Conservation (phyloP, 2,888 invertebrate genomes). For the Pediacus dermestoides region DNA sequence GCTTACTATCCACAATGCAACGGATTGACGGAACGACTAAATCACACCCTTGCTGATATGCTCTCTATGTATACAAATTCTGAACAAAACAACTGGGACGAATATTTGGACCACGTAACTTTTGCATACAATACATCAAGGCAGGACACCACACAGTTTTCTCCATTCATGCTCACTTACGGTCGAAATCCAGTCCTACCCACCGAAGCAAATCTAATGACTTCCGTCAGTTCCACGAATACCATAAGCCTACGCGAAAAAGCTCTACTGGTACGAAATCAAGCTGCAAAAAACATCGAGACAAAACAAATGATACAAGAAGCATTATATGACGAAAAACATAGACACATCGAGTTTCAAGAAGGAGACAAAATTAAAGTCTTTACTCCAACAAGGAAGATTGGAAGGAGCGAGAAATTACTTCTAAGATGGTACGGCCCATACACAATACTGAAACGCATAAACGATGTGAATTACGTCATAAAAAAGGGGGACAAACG, state of each 20-base stretch:
- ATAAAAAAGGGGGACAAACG: conserved; percentile 16
- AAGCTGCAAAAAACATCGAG: conserved; percentile 20
- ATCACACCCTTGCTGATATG: conserved; percentile 26
- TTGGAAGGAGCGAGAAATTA: conserved; percentile 21
- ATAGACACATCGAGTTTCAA: conserved; percentile 20
- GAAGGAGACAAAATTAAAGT: conserved; percentile 27
- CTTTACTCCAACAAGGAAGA: conserved; percentile 21
- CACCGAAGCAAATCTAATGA: conserved; percentile 21
- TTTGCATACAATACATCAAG: conserved; percentile 28
- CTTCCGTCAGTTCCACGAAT: too few relatives aligned
- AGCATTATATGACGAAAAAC: conserved; percentile 24
- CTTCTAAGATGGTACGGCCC: conserved; percentile 22
- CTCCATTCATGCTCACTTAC: conserved; percentile 23
- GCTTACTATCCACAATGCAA: too few relatives aligned
- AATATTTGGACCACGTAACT: conserved; percentile 18
- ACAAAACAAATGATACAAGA: conserved; percentile 23
- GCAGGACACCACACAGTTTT: conserved; percentile 25
- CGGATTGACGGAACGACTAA: conserved; percentile 28
- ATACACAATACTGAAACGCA: conserved; percentile 20
- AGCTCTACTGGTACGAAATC: conserved; percentile 9
- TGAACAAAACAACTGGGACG: conserved; percentile 15
- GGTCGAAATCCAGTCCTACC: conserved; percentile 24
- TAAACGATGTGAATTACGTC: conserved; percentile 21
- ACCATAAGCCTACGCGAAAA: too few relatives aligned
- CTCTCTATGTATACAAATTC: conserved; percentile 18